A percentile compares a stretch with the other conserved stretches of the same genome.
These are phyloP conservation scores for Mormyrops attenuatus DNA, from an alignment of 2,797 vertebrate species.

Conservation along the genomic window DNA sequence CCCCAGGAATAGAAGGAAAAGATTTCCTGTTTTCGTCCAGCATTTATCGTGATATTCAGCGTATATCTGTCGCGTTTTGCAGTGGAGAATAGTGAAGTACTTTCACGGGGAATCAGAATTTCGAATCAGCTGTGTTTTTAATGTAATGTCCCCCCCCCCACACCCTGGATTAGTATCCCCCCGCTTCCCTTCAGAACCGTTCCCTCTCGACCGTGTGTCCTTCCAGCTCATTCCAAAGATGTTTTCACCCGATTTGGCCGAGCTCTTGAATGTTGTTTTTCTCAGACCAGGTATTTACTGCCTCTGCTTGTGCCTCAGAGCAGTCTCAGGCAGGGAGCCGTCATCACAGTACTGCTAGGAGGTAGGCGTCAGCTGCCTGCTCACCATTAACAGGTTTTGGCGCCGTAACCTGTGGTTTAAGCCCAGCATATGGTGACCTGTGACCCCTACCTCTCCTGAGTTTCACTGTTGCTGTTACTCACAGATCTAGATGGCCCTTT, in stretches of 20 bases:
- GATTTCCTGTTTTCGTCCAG: not conserved
- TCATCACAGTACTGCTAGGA: not conserved
- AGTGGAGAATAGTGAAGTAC: not conserved
- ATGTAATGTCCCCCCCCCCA: not conserved
- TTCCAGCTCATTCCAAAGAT: slow-evolving; percentile 1
- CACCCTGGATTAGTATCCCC: not conserved
- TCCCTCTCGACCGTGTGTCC: not conserved
- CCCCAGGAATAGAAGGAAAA: not conserved
- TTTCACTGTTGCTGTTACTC: not conserved
- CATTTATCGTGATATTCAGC: not conserved
- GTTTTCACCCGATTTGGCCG: not conserved
- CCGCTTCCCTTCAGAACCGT: not conserved
- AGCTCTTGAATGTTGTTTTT: not conserved
- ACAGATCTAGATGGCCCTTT: not conserved
- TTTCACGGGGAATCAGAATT: not conserved
- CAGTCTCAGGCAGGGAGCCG: not conserved
- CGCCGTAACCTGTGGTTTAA: not conserved
- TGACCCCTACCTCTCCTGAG: not conserved
- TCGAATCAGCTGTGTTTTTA: not conserved
- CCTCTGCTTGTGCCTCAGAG: not conserved
- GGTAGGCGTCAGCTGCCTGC: not conserved
- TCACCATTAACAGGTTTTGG: not conserved
- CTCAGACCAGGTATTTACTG: not conserved
- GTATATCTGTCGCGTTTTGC: not conserved
- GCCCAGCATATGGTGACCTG: not conserved